A percentile compares a stretch with the other conserved stretches of the same genome.
Conservation (phyloP, 2,113 vertebrate species). For the Platysternon megacephalum region DNA sequence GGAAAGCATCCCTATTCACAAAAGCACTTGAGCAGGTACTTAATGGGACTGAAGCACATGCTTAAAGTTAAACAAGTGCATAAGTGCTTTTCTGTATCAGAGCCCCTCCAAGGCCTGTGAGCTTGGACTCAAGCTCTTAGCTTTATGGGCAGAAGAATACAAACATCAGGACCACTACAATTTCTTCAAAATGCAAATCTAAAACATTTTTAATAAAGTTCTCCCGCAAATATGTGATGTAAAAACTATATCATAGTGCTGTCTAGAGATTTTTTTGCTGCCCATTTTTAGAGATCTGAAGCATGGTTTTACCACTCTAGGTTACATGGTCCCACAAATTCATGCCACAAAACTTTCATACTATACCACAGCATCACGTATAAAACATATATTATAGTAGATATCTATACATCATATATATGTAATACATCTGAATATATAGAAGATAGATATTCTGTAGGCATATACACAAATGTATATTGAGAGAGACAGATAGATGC, state of each 20-base stretch:
- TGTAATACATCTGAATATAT: background rate
- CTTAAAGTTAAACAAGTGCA: background rate
- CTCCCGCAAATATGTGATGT: background rate
- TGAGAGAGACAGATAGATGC: background rate
- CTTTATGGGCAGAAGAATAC: background rate
- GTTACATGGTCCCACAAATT: background rate
- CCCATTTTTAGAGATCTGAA: conserved; percentile 17
- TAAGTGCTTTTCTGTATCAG: background rate
- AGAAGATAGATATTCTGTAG: background rate
- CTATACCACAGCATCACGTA: background rate
- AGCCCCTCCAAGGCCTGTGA: background rate
- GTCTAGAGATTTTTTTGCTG: background rate
- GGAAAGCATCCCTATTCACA: background rate
- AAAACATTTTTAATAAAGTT: background rate
- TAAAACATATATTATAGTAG: background rate
- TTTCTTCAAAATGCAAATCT: background rate
- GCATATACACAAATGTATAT: background rate
- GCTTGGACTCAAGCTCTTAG: background rate
- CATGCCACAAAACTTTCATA: background rate
- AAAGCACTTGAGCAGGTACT: background rate
- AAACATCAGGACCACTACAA: background rate
- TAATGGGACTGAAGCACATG: background rate
- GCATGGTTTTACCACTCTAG: conserved; percentile 11
- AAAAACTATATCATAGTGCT: conserved; percentile 8
- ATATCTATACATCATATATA: background rate